phyloP scores from a whole-genome alignment of 2,797 vertebrate genomes.

The Pristis pectinata region DNA sequence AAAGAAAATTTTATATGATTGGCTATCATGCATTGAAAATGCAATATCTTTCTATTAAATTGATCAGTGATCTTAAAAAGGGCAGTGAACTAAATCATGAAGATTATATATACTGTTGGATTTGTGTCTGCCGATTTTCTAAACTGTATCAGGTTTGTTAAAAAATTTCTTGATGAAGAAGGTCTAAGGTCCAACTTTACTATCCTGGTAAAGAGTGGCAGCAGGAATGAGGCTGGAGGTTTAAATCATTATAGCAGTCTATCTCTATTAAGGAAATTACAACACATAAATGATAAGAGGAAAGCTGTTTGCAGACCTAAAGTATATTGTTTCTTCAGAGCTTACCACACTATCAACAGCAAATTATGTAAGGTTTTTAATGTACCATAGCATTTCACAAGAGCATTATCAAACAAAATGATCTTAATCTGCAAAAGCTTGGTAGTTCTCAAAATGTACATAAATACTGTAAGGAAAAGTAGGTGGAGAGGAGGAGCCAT shows the following conservation, averaged over 20 bases:
- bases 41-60: neutral
- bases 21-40: neutral
- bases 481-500: too few species aligned
- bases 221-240: neutral
- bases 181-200: neutral
- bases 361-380: too few species aligned
- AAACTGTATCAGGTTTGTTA: neutral
- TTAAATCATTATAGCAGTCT: neutral
- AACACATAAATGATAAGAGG: neutral
- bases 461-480: too few species aligned
- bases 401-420: too few species aligned
- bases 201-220: neutral
- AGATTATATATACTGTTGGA: neutral
- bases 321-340: neutral
- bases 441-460: too few species aligned
- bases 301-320: neutral
- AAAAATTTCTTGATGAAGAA: neutral
- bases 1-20: too few species aligned
- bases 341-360: neutral
- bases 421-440: too few species aligned
- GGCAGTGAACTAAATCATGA: neutral
- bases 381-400: too few species aligned
- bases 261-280: neutral
- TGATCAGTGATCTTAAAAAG: neutral
- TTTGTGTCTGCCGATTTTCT: neutral